Base-by-base conservation (phyloP, 1,140 invertebrate genomes). In the Neocloeon triangulifer region DNA sequence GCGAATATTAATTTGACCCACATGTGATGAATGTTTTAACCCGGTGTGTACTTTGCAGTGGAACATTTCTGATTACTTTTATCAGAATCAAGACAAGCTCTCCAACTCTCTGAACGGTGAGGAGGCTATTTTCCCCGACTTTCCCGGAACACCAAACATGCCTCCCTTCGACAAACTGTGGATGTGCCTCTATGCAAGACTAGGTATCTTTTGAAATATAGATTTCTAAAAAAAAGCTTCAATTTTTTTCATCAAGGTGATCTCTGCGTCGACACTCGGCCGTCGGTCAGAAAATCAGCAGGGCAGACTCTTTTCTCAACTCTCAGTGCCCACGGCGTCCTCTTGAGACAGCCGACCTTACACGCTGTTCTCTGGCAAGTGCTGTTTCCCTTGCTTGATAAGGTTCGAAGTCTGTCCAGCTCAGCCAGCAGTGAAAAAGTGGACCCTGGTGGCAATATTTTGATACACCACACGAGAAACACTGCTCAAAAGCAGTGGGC, bases 401-500 rank as follows among this genome's bases (percentile, higher is more conserved):
- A 86, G 62, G 92, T 97, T 9, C 58, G 74, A 41, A 77, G 71
- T 39, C 62, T 86, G 19, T 94, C 86, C 8, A 84, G 74, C 46
- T 77, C 74, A 25, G 92, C 92, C 1, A 94, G 89, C 38, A 86
- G 70, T 35, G 82, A 91, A 48, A 89, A 91, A 55, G 82, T 91
- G 17, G 80, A 91, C 45, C 73, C 76, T 1, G 78, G 78, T 27
- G 81, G 80, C 25, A 91, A 91, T 47, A 91, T 98, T 41, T 60
- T 98, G 1, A 95, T 98, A 42, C 94, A 99, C 56, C 94, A 99
- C 54, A 92, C 89, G 1, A 64, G 94, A 40, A 96, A 99, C 52
- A 99, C 94, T 1, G 89, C 91, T 12, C 86, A 95, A 48, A 99
- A 99, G 47, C 94, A 98, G 50, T 99, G 94, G 94, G 88, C 91